Base-by-base conservation (phyloP, 2,113 vertebrate species). In the Brachirus orientalis region DNA sequence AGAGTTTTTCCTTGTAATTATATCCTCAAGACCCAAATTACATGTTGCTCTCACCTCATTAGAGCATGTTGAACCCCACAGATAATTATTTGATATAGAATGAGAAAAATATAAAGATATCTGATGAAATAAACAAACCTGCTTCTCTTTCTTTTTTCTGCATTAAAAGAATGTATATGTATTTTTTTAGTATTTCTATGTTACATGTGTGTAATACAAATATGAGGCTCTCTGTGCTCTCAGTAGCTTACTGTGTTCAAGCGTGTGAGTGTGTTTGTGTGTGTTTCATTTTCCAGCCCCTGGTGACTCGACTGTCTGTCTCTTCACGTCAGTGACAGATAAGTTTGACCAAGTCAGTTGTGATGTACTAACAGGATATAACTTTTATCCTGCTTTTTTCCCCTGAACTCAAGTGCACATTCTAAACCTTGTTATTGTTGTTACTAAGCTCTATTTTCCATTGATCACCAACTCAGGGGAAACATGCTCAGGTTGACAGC, bases 1-100 rank as follows among this genome's bases (percentile, higher is more conserved):
- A 56, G 91, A 62, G 44, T 46, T 87, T 76, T 22, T 45, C 16
- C 43, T 78, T 62, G 63, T 82, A 69, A 91, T 77, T 45, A 87
- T 52, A 68, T 60, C 28, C 52, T 77, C 40, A 68, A n/a, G n/a
- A n/a, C n/a, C n/a, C n/a, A n/a, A n/a, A n/a, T n/a, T n/a, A n/a
- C n/a, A n/a, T n/a, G n/a, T n/a, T n/a, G n/a, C n/a, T n/a, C n/a
- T n/a, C n/a, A n/a, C n/a, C n/a, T 28, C 28, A 28, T 28, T 6
- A 28, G 3, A 28, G 28, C 28, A 28, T 28, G 28, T 28, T 28
- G n/a, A n/a, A n/a, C n/a, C n/a, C n/a, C n/a, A n/a, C n/a, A n/a
- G n/a, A n/a, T n/a, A n/a, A n/a, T 28, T 9, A 7, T 50, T 13
- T n/a, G 3, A 55, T 8, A 7, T 5, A 59, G 3, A 38, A 45